Evolutionary conservation across 2,113 vertebrate genomes (phyloP).

Genomic region (Charina bottae): DNA sequence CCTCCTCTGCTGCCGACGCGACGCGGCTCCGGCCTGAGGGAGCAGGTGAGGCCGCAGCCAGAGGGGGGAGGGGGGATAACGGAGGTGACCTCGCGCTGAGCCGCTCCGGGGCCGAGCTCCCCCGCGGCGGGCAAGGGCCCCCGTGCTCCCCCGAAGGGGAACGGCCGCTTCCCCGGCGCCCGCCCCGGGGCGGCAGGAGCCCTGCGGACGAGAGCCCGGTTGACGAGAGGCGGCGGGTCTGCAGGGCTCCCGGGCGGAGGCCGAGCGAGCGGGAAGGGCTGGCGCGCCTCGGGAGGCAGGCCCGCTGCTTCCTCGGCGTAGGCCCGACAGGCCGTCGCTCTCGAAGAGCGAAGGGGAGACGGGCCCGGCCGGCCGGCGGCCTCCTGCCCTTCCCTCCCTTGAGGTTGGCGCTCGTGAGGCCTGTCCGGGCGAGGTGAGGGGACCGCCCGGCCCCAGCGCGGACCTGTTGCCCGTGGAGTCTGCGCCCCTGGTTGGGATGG

Average conservation of each 20-base stretch:
- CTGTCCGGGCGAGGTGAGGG: not conserved
- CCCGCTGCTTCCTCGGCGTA: not conserved
- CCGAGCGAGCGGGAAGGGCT: not conserved
- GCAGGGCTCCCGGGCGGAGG: too few species aligned
- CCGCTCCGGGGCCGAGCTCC: not conserved
- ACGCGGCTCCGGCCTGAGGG: slow-evolving; percentile 5
- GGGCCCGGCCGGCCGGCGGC: not conserved
- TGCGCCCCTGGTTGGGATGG: too few species aligned
- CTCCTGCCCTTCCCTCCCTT: not conserved
- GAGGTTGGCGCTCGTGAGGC: not conserved
- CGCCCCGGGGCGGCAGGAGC: not conserved
- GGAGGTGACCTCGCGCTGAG: not conserved
- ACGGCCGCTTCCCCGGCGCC: not conserved
- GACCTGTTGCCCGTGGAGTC: not conserved
- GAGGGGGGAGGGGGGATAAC: not conserved
- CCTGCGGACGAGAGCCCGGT: not conserved
- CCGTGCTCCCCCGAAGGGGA: not conserved
- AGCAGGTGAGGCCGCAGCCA: not conserved
- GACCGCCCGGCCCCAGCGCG: not conserved
- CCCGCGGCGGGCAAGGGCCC: not conserved
- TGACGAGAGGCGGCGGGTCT: too few species aligned
- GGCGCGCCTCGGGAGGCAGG: not conserved
- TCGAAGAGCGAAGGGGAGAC: not conserved
- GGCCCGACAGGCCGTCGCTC: not conserved
- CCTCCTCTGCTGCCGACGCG: not conserved